Evolutionary conservation across 2,888 invertebrate genomes (phyloP).

Genomic region (Luperina nickerlii): DNA sequence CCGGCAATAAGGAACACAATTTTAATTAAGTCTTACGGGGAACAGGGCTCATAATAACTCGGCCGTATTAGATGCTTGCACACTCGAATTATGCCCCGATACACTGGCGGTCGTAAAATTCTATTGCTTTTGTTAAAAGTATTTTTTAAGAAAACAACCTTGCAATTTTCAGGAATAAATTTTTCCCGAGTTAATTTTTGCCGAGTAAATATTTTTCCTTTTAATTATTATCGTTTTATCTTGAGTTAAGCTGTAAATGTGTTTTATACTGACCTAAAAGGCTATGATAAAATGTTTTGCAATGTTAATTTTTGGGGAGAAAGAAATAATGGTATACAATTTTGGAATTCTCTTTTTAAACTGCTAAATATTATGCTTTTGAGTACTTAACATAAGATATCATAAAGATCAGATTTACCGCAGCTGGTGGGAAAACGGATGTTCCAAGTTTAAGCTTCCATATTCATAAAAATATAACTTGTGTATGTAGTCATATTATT

Average conservation of each 20-base stretch:
- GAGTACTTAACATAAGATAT: background rate
- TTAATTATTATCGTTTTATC: conserved; percentile 43
- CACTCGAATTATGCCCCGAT: conserved; percentile 70
- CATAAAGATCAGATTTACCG: background rate
- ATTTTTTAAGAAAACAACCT: conserved; percentile 41
- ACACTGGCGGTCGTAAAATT: conserved; percentile 65
- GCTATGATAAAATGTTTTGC: conserved; percentile 13
- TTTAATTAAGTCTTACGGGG: conserved; percentile 78
- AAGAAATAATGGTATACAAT: background rate
- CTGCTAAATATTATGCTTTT: background rate
- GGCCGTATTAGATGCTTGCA: conserved; percentile 75
- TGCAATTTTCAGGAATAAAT: conserved; percentile 46
- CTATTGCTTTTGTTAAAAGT: conserved; percentile 30
- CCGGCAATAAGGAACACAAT: conserved; percentile 71
- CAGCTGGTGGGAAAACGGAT: background rate
- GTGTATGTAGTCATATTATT: background rate
- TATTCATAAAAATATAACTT: conserved; percentile 24
- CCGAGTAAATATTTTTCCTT: conserved; percentile 7
- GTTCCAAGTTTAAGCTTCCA: background rate
- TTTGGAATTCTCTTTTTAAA: background rate
- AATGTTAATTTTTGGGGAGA: conserved; percentile 15
- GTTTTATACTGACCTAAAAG: conserved; percentile 32
- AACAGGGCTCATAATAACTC: conserved; percentile 73
- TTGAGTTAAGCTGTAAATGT: conserved; percentile 26
- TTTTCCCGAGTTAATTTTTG: conserved; percentile 37